Conservation (phyloP, 1,140 invertebrate genomes). For the Colletes latitarsis region DNA sequence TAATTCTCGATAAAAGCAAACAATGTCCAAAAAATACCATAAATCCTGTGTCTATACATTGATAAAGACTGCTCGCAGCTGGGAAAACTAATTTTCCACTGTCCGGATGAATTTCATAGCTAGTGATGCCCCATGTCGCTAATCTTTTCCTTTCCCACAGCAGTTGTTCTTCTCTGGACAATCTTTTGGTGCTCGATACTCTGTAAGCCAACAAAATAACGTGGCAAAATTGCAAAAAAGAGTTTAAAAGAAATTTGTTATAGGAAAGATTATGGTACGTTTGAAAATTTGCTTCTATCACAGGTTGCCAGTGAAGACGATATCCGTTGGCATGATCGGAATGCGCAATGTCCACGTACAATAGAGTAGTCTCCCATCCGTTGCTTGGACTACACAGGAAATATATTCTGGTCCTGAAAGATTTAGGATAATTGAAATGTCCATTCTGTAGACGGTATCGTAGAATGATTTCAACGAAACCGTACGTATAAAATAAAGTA, state of each 20-base stretch:
- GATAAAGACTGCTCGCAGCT: slow-evolving; percentile 91
- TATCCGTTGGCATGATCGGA: slow-evolving; percentile 79
- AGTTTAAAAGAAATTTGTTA: neutral
- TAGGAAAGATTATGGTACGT: slow-evolving; percentile 71
- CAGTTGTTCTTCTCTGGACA: slow-evolving; percentile 93
- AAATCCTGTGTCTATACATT: slow-evolving; percentile 88
- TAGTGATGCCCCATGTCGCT: slow-evolving; percentile 95
- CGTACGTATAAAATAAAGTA: neutral
- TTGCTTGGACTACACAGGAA: slow-evolving; percentile 93
- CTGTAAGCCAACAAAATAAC: slow-evolving; percentile 52
- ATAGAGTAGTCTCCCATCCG: slow-evolving; percentile 92
- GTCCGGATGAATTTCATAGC: slow-evolving; percentile 92
- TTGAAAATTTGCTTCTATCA: slow-evolving; percentile 89
- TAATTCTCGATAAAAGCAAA: neutral
- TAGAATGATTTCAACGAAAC: too few relatives aligned
- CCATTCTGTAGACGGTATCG: neutral
- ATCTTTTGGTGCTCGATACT: slow-evolving; percentile 81
- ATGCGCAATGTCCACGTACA: slow-evolving; percentile 90
- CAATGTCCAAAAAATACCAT: slow-evolving; percentile 80
- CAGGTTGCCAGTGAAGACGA: slow-evolving; percentile 86
- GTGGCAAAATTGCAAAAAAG: neutral
- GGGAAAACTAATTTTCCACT: slow-evolving; percentile 95
- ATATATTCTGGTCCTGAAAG: slow-evolving; percentile 88
- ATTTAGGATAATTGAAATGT: neutral
- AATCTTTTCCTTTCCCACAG: slow-evolving; percentile 94